Evolutionary conservation across 2,113 vertebrate genomes (phyloP).

Genomic region (Acanthisitta chloris): DNA sequence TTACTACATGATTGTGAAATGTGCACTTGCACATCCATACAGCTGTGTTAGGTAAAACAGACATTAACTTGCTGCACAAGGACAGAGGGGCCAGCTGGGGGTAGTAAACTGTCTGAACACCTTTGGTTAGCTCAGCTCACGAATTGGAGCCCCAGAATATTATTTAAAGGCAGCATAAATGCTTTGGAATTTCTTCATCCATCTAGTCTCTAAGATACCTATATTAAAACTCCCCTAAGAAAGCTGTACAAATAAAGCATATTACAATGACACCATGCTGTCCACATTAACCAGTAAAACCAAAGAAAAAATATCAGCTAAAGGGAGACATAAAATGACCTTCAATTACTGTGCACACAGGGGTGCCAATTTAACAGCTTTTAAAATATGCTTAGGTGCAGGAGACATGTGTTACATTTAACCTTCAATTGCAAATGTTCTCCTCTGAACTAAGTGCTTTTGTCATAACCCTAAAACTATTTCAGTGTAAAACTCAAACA

Average conservation of each 20-base stretch:
- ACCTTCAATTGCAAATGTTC: slow-evolving; percentile 13
- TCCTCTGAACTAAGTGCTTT: not conserved
- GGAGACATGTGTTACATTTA: slow-evolving; percentile 25
- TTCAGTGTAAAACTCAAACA: slow-evolving; percentile 38
- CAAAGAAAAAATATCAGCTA: not conserved
- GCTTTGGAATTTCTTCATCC: not conserved
- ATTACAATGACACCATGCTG: not conserved
- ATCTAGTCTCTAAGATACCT: not conserved
- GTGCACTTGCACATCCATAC: not conserved
- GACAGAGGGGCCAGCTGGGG: not conserved
- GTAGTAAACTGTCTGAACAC: not conserved
- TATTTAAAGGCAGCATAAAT: not conserved
- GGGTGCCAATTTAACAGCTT: slow-evolving; percentile 50
- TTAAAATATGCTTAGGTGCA: slow-evolving; percentile 7
- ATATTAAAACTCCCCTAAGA: not conserved
- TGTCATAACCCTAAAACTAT: slow-evolving; percentile 8
- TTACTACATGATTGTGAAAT: not conserved
- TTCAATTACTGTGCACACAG: slow-evolving; percentile 27
- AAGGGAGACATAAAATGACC: not conserved
- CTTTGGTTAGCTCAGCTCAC: not conserved
- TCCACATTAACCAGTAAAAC: not conserved
- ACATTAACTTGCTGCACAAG: not conserved
- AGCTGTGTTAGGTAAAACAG: not conserved
- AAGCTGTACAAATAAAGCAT: slow-evolving; percentile 9
- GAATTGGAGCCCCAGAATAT: not conserved